Evolutionary conservation across 2,888 invertebrate species (phyloP).

Genomic region (Drosophila longiperda): DNA sequence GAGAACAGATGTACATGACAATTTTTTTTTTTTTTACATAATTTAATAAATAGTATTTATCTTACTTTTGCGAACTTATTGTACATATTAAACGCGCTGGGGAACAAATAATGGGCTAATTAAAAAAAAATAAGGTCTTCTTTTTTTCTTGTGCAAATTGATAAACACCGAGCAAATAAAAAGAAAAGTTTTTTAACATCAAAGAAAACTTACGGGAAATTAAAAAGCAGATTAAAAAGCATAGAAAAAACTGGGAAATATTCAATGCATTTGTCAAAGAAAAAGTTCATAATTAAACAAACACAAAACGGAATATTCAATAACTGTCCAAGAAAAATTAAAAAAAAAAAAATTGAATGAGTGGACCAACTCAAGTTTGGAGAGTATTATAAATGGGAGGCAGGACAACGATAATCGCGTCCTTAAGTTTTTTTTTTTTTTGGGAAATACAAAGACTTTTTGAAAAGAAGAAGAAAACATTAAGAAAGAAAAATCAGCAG

Average conservation of each 20-base stretch:
- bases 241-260: constrained; percentile 29
- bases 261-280: constrained; percentile 67
- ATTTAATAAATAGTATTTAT: neutral
- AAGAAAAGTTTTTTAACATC: constrained; percentile 68
- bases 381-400: constrained; percentile 41
- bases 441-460: neutral
- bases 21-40: neutral
- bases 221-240: constrained; percentile 75
- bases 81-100: constrained; percentile 25
- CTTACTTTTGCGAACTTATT: neutral
- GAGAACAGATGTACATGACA: neutral
- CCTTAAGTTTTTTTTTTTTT: constrained; percentile 38
- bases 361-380: constrained; percentile 9
- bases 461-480: neutral
- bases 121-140: constrained; percentile 64
- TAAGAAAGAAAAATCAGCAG: constrained; percentile 3
- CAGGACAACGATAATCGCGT: constrained; percentile 67
- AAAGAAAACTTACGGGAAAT: constrained; percentile 72
- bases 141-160: constrained; percentile 52
- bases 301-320: constrained; percentile 78
- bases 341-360: constrained; percentile 18
- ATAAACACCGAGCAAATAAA: constrained; percentile 55
- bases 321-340: constrained; percentile 48
- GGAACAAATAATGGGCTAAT: constrained; percentile 63
- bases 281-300: constrained; percentile 79